These are phyloP conservation scores for Choloepus didactylus DNA, from an alignment of 2,797 vertebrate genomes.

Conservation along the genomic window DNA sequence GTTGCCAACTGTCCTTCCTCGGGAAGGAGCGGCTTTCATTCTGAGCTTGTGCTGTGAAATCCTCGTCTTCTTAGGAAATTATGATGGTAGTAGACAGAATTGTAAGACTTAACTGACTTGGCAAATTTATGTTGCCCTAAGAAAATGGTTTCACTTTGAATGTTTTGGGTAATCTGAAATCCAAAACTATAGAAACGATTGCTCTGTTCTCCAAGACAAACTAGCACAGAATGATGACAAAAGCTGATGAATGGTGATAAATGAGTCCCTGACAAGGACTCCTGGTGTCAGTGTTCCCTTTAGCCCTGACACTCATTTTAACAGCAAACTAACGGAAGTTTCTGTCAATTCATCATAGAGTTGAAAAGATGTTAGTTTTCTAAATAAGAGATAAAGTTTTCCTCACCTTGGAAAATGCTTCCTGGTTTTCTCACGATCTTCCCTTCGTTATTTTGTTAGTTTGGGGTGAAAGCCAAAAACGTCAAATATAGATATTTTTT, in stretches of 20 bases:
- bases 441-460: conserved; percentile 40
- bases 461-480: conserved; percentile 19
- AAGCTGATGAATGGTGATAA: too few species aligned
- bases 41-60: conserved; percentile 56
- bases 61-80: conserved; percentile 17
- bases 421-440: conserved; percentile 41
- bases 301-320: not conserved
- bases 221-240: not conserved
- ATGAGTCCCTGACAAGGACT: too few species aligned
- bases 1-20: not conserved
- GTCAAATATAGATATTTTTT: not conserved
- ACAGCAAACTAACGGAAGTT: not conserved
- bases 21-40: conserved; percentile 36
- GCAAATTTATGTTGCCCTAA: not conserved
- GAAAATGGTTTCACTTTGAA: not conserved
- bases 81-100: not conserved
- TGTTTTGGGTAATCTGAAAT: conserved; percentile 37
- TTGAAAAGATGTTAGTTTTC: not conserved
- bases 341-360: not conserved
- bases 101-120: not conserved
- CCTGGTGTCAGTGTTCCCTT: not conserved
- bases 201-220: not conserved
- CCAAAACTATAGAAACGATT: not conserved
- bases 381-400: not conserved
- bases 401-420: conserved; percentile 9